phyloP scores from a whole-genome alignment of 2,888 invertebrate species.

The Sepioteuthis lessoniana region DNA sequence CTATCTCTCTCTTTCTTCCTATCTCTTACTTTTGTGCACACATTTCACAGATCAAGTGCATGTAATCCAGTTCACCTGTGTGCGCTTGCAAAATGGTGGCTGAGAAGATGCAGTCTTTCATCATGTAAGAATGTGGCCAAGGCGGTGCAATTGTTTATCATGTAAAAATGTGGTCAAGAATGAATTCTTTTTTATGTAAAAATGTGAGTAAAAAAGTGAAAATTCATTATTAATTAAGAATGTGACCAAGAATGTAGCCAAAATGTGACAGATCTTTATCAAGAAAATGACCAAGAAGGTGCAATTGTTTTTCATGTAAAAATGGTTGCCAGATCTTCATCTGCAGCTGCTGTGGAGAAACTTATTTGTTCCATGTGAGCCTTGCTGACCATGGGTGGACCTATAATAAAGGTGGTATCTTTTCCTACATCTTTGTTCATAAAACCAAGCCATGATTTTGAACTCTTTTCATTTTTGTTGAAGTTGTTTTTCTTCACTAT shows the following conservation, averaged over 20 bases:
- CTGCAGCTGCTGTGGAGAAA: no score
- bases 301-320: neutral
- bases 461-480: no score
- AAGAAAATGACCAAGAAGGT: neutral
- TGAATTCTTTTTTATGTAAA: neutral
- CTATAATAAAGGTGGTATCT: no score
- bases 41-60: neutral
- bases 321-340: no score
- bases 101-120: neutral
- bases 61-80: neutral
- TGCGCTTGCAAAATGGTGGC: neutral
- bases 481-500: no score
- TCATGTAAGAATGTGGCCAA: no score
- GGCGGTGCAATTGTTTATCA: neutral
- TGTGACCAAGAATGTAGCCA: neutral
- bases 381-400: no score
- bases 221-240: neutral
- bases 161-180: neutral
- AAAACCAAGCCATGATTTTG: no score
- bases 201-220: neutral
- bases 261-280: neutral
- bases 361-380: no score
- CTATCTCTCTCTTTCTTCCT: constrained; percentile 12
- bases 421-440: no score
- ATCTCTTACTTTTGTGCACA: neutral